Conservation (phyloP, 30 jellyfish, hydroid and myxozoan genomes). For the Turritopsis dohrnii region DNA sequence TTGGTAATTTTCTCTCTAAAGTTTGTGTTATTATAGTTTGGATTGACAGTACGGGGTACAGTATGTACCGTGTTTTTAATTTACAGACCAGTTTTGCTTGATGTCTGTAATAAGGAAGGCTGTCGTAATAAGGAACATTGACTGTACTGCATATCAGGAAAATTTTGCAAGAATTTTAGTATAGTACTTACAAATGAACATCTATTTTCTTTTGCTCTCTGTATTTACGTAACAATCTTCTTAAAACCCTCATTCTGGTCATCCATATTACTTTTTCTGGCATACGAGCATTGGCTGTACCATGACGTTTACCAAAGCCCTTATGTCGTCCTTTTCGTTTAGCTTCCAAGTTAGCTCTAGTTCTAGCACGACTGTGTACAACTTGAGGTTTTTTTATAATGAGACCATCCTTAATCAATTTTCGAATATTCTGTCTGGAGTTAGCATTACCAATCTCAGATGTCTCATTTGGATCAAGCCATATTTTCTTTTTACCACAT, state of each 20-base stretch:
- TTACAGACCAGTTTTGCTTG: too few relatives aligned
- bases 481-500: constrained; percentile 92
- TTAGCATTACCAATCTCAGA: constrained; percentile 97
- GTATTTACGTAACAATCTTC: constrained; percentile 83
- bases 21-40: too few relatives aligned
- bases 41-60: too few relatives aligned
- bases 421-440: constrained; percentile 85
- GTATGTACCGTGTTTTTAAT: too few relatives aligned
- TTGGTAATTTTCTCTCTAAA: too few relatives aligned
- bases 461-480: constrained; percentile 99
- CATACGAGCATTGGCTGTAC: constrained; percentile 97
- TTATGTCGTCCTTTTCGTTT: constrained; percentile 95
- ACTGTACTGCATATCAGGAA: too few relatives aligned
- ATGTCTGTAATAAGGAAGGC: too few relatives aligned
- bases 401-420: constrained; percentile 93
- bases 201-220: constrained; percentile 91
- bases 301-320: constrained; percentile 99
- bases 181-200: constrained; percentile 88
- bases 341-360: constrained; percentile 76
- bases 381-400: constrained; percentile 87
- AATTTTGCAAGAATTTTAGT: too few relatives aligned
- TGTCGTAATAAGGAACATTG: too few relatives aligned
- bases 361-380: constrained; percentile 96
- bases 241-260: constrained; percentile 89
- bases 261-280: constrained; percentile 95